Percentiles rank a stretch among this genome's conserved stretches.
These are phyloP conservation scores for Paelopatides confundens DNA, from an alignment of 53 echinoderm and acorn worm genomes.

Conservation along the genomic window DNA sequence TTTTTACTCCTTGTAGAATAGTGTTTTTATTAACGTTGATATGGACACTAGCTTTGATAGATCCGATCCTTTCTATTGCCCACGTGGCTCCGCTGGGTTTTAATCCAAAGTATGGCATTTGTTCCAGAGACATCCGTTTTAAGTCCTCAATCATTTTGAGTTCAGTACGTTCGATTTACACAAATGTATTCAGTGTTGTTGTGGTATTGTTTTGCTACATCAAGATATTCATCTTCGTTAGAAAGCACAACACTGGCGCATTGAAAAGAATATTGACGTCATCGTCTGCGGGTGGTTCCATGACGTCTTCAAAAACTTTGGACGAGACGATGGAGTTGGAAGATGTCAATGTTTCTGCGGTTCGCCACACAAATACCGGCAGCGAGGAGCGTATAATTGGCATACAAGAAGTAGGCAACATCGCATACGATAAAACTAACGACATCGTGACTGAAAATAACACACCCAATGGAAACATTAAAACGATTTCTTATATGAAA, in stretches of 20 bases:
- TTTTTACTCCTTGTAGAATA: neutral
- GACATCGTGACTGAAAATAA: neutral
- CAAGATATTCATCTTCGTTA: conserved; percentile 10
- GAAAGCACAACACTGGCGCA: neutral
- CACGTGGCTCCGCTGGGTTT: neutral
- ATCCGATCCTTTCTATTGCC: neutral
- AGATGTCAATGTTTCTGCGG: neutral
- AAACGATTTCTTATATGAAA: no score
- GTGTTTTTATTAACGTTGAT: neutral
- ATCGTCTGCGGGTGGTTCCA: neutral
- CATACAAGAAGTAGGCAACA: neutral
- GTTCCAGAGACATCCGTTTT: conserved; percentile 7
- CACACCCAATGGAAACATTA: neutral
- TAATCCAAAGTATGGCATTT: conserved; percentile 32
- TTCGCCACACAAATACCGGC: neutral
- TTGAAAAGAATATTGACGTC: conserved; percentile 29
- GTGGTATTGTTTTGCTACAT: conserved; percentile 32
- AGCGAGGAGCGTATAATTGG: neutral
- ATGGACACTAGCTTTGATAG: neutral
- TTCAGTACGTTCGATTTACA: neutral
- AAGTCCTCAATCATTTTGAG: conserved; percentile 12
- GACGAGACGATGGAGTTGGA: neutral
- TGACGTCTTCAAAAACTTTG: neutral
- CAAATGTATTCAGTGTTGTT: conserved; percentile 16
- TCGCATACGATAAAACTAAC: neutral